phyloP scores from a whole-genome alignment of 2,797 vertebrate species.

The Macrochelys suwanniensis region DNA sequence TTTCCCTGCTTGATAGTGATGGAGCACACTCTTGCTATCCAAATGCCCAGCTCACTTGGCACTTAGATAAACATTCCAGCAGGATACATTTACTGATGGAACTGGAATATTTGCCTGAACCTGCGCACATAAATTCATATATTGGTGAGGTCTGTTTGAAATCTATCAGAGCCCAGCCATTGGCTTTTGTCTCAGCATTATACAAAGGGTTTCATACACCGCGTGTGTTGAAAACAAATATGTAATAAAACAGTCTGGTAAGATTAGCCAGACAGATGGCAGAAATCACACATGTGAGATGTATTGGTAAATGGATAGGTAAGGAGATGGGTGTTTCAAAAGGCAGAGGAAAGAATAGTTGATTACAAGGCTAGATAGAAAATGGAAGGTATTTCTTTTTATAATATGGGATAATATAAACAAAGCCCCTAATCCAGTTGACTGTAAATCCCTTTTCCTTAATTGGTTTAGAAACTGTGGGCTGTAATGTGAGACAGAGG shows the following conservation, averaged over 20 bases:
- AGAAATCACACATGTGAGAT: conserved; percentile 69
- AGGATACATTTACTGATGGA: conserved; percentile 69
- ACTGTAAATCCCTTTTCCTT: conserved; percentile 86
- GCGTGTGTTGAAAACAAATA: conserved; percentile 57
- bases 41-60: conserved; percentile 32
- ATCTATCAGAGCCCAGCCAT: conserved; percentile 62
- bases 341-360: conserved; percentile 66
- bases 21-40: conserved; percentile 21
- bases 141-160: conserved; percentile 73
- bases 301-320: conserved; percentile 71
- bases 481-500: conserved; percentile 83
- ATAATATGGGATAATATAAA: conserved; percentile 84
- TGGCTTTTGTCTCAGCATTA: conserved; percentile 49
- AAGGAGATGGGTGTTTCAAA: conserved; percentile 63
- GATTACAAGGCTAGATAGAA: conserved; percentile 79
- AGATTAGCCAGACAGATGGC: conserved; percentile 75
- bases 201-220: conserved; percentile 26
- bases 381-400: conserved; percentile 69
- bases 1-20: conserved; percentile 50
- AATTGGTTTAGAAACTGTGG: conserved; percentile 87
- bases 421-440: conserved; percentile 83
- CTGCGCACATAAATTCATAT: conserved; percentile 45
- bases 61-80: conserved; percentile 50
- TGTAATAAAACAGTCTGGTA: conserved; percentile 70
- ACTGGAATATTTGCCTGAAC: conserved; percentile 45